These are phyloP conservation scores for Anaspis maculata DNA, from an alignment of 2,888 invertebrate species.

Conservation along the genomic window DNA sequence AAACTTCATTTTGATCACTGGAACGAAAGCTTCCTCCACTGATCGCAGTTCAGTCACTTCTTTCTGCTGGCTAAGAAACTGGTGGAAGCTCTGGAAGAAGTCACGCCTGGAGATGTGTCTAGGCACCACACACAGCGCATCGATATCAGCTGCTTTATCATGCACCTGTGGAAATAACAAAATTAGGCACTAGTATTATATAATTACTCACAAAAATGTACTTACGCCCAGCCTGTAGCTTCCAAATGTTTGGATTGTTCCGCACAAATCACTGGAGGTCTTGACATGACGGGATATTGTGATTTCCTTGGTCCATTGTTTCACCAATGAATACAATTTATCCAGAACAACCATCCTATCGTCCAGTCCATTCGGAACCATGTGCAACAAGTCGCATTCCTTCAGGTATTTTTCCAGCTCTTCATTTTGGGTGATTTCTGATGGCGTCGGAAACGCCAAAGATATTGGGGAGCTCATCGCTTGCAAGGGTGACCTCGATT, in stretches of 20 bases:
- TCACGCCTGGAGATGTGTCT: constrained; percentile 89
- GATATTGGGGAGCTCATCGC: constrained; percentile 96
- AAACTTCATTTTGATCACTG: constrained; percentile 98
- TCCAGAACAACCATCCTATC: constrained; percentile 80
- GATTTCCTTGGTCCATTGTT: constrained; percentile 89
- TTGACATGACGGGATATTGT: constrained; percentile 83
- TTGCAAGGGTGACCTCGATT: constrained; percentile 55
- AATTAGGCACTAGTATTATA: constrained; percentile 3
- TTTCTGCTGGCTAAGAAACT: constrained; percentile 75
- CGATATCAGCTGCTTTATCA: constrained; percentile 97
- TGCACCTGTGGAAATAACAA: constrained; percentile 75
- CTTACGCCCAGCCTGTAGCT: constrained; percentile 86
- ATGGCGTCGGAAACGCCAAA: constrained; percentile 71
- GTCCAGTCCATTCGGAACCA: constrained; percentile 80
- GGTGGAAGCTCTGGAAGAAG: constrained; percentile 93
- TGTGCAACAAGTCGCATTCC: constrained; percentile 85
- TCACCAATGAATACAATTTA: constrained; percentile 82
- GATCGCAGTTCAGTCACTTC: constrained; percentile 80
- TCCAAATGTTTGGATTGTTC: constrained; percentile 99
- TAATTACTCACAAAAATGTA: too few species aligned
- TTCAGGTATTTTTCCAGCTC: constrained; percentile 71
- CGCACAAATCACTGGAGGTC: constrained; percentile 84
- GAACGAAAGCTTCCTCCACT: constrained; percentile 98
- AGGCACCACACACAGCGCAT: constrained; percentile 96
- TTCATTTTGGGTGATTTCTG: constrained; percentile 65